phyloP scores from a whole-genome alignment of 2,888 invertebrate species.

The Synanthedon andrenaeformis region DNA sequence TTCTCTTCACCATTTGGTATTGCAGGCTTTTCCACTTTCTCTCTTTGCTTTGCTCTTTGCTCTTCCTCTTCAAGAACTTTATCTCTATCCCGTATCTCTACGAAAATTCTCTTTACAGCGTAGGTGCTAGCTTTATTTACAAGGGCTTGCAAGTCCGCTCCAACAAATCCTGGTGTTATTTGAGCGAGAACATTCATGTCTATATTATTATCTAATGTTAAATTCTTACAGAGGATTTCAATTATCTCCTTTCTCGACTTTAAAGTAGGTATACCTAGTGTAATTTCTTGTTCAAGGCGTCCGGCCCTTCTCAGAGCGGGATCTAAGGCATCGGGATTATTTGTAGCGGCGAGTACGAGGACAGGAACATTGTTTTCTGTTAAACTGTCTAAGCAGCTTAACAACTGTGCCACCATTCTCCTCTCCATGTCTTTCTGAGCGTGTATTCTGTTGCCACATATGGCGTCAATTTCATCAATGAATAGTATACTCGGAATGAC shows the following conservation, averaged over 20 bases:
- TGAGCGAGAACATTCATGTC: conserved; percentile 81
- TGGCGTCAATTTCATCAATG: conserved; percentile 97
- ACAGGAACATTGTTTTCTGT: conserved; percentile 71
- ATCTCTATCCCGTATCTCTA: conserved; percentile 32
- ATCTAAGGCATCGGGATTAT: conserved; percentile 91
- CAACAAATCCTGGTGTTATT: conserved; percentile 95
- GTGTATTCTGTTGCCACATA: conserved; percentile 89
- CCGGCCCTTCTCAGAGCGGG: conserved; percentile 92
- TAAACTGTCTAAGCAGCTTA: conserved; percentile 88
- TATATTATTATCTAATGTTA: conserved; percentile 78
- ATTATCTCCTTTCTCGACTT: conserved; percentile 85
- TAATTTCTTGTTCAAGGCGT: conserved; percentile 93
- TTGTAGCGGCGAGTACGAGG: conserved; percentile 95
- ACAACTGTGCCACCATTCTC: conserved; percentile 92
- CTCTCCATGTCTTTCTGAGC: conserved; percentile 97
- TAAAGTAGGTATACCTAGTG: conserved; percentile 92
- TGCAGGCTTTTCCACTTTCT: conserved; percentile 23
- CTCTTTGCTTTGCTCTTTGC: conserved; percentile 5
- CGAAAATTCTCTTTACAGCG: conserved; percentile 78
- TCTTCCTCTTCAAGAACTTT: conserved; percentile 9
- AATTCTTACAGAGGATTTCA: conserved; percentile 74
- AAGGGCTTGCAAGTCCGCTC: conserved; percentile 90
- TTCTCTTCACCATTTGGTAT: conserved; percentile 55
- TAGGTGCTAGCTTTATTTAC: conserved; percentile 89
- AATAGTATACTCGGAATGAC: conserved; percentile 88